Evolutionary conservation across 2,888 invertebrate genomes (phyloP).

Genomic region (Schrankia costaestrigalis): DNA sequence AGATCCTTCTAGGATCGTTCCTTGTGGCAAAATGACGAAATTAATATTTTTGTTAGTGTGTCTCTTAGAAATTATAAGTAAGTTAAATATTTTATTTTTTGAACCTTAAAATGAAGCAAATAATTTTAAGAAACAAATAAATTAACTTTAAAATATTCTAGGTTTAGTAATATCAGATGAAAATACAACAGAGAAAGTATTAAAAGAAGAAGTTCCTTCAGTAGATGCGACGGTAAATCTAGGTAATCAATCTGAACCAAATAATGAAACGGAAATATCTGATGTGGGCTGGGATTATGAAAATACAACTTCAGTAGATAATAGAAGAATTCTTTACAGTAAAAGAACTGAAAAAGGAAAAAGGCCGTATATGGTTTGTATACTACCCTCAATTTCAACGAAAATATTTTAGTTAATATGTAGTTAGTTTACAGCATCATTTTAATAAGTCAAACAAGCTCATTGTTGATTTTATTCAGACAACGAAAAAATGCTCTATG

Average conservation of each 20-base stretch:
- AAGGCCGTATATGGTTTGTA: slow-evolving; percentile 67
- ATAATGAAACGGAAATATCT: slow-evolving; percentile 39
- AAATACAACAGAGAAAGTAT: no score
- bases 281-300: slow-evolving; percentile 67
- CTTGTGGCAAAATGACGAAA: slow-evolving; percentile 39
- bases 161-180: slow-evolving; percentile 22
- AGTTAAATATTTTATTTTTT: slow-evolving; percentile 26
- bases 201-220: no score
- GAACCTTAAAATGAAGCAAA: background rate
- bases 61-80: slow-evolving; percentile 40
- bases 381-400: no score
- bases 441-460: no score
- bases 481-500: no score
- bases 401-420: no score
- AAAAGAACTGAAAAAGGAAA: slow-evolving; percentile 51
- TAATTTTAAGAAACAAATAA: no score
- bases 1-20: slow-evolving; percentile 46
- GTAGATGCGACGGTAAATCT: no score
- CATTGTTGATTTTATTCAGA: no score
- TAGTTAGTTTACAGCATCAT: no score
- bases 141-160: slow-evolving; percentile 13
- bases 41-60: slow-evolving; percentile 29
- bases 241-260: slow-evolving; percentile 27
- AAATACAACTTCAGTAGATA: slow-evolving; percentile 56
- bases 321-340: slow-evolving; percentile 65